Conservation (phyloP, 2,113 vertebrate genomes). For the Platysternon megacephalum region DNA sequence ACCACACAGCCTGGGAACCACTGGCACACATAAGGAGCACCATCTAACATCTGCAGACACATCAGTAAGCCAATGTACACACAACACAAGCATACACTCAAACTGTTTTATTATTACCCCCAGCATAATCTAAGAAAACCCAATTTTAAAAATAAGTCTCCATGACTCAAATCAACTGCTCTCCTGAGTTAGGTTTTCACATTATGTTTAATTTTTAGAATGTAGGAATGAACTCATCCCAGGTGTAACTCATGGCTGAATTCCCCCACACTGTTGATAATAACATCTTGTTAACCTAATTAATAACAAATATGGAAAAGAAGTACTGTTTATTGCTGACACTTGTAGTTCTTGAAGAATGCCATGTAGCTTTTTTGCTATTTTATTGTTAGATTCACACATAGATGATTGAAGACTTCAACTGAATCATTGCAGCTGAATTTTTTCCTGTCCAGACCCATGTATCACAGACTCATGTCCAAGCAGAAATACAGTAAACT, state of each 20-base stretch:
- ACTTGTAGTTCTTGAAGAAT: background rate
- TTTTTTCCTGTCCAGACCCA: background rate
- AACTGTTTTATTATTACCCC: background rate
- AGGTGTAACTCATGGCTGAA: background rate
- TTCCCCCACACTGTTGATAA: background rate
- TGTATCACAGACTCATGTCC: background rate
- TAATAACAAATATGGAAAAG: background rate
- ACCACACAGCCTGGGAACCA: background rate
- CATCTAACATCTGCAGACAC: background rate
- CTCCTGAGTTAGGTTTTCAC: slow-evolving; percentile 8
- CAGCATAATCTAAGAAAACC: background rate
- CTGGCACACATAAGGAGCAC: background rate
- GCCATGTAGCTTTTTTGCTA: background rate
- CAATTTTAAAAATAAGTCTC: background rate
- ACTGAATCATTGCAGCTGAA: background rate
- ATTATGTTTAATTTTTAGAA: background rate
- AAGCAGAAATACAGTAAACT: background rate
- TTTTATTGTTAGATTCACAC: background rate
- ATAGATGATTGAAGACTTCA: background rate
- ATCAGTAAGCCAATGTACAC: background rate
- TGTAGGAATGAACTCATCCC: background rate
- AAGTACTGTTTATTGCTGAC: background rate
- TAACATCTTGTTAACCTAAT: background rate
- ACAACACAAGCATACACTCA: background rate
- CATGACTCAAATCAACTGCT: background rate